These are phyloP conservation scores for Sesamia nonagrioides DNA, from an alignment of 1,140 invertebrate species.

Conservation along the genomic window DNA sequence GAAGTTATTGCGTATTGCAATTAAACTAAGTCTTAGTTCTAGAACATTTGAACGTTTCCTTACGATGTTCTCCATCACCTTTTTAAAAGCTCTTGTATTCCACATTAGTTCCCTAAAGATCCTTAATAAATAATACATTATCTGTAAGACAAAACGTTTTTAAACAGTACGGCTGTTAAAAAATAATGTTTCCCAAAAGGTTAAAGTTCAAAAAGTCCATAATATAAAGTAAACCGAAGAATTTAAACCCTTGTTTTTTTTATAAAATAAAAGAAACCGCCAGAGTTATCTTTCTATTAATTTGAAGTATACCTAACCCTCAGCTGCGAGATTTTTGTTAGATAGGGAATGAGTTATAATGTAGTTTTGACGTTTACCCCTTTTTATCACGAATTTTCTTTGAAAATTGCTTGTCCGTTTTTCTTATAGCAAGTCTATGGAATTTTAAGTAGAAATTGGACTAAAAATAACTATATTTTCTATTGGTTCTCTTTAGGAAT, in stretches of 20 bases:
- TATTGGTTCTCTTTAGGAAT: not conserved
- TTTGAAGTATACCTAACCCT: constrained; percentile 45
- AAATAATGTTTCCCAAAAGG: constrained; percentile 36
- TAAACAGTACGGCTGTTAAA: constrained; percentile 12
- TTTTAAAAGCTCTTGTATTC: no score
- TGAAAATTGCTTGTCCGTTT: not conserved
- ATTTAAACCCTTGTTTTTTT: constrained; percentile 77
- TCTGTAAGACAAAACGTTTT: not conserved
- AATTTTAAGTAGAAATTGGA: not conserved
- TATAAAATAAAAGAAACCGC: constrained; percentile 62
- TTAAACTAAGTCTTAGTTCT: no score
- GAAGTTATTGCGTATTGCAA: no score
- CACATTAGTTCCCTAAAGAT: no score
- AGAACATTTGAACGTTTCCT: no score
- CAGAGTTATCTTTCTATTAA: constrained; percentile 83
- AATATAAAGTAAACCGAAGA: constrained; percentile 75
- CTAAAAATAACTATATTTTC: not conserved
- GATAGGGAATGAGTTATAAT: constrained; percentile 23
- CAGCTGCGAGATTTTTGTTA: constrained; percentile 59
- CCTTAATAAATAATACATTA: not conserved
- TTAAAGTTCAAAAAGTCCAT: constrained; percentile 54
- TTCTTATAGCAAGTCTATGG: not conserved
- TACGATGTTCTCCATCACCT: no score
- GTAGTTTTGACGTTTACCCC: constrained; percentile 26
- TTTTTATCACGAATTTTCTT: constrained; percentile 4